Conservation (phyloP, 2,797 vertebrate species). For the Lepus oiostolus region DNA sequence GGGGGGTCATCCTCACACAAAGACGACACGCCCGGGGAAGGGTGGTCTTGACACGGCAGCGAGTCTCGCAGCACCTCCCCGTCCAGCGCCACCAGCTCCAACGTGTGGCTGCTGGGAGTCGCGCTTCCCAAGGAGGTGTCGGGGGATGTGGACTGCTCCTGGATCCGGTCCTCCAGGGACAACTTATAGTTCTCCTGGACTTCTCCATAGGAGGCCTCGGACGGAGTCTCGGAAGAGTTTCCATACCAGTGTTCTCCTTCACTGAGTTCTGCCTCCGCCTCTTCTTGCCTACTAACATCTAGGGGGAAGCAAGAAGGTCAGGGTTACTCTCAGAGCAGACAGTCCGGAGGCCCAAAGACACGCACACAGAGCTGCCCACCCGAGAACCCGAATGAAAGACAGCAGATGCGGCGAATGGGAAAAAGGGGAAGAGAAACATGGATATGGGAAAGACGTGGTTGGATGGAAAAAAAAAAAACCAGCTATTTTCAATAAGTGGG, state of each 20-base stretch:
- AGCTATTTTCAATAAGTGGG: background rate
- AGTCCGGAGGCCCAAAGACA: background rate
- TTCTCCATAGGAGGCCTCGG: conserved; percentile 97
- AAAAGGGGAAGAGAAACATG: background rate
- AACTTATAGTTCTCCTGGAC: conserved; percentile 94
- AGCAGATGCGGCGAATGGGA: background rate
- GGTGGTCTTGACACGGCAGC: conserved; percentile 93
- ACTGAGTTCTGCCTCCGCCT: conserved; percentile 93
- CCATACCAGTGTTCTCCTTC: conserved; percentile 98
- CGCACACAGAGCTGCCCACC: background rate
- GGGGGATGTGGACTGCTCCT: conserved; percentile 93
- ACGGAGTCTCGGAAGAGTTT: conserved; percentile 93
- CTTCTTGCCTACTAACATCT: conserved; percentile 97
- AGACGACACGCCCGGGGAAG: conserved; percentile 95
- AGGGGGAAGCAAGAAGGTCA: conserved; percentile 81
- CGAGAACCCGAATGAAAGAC: background rate
- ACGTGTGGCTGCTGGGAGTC: conserved; percentile 94
- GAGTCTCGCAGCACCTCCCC: conserved; percentile 90
- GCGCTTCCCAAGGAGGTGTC: conserved; percentile 96
- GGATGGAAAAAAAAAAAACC: background rate
- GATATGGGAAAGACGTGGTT: conserved; percentile 47
- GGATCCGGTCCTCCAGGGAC: conserved; percentile 90
- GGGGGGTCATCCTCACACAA: conserved; percentile 94
- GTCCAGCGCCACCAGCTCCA: conserved; percentile 94
- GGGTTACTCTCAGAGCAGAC: conserved; percentile 82